These are phyloP conservation scores for Drosophila nebulosa DNA, from an alignment of 1,140 invertebrate genomes.

Conservation along the genomic window DNA sequence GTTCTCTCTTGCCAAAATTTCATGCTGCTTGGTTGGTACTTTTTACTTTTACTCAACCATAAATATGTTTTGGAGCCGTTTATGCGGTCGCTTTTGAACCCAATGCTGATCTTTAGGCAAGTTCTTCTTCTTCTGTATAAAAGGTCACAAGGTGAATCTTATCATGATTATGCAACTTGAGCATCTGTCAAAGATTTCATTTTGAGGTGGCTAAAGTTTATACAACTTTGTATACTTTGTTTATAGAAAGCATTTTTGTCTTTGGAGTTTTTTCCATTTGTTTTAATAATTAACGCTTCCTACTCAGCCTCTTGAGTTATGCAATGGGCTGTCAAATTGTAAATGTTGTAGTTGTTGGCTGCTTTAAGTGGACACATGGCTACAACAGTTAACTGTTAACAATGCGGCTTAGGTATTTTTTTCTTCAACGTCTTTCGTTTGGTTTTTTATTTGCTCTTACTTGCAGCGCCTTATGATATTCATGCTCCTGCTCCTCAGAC, in stretches of 20 bases:
- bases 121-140: too few relatives aligned
- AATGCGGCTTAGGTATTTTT: conserved; percentile 28
- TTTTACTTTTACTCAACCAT: too few relatives aligned
- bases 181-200: too few relatives aligned
- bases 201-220: not conserved
- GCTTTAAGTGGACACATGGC: conserved; percentile 63
- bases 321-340: conserved; percentile 37
- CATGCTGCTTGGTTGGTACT: not conserved
- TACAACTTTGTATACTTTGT: not conserved
- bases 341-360: conserved; percentile 38
- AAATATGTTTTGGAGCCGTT: too few relatives aligned
- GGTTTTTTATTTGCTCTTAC: conserved; percentile 19
- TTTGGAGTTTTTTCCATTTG: not conserved
- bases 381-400: conserved; percentile 46
- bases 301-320: conserved; percentile 18
- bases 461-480: conserved; percentile 31
- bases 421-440: conserved; percentile 20
- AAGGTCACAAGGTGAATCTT: too few relatives aligned
- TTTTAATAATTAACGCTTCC: not conserved
- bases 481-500: not conserved
- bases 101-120: too few relatives aligned
- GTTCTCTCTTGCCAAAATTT: not conserved
- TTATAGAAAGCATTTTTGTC: not conserved
- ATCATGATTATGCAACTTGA: too few relatives aligned
- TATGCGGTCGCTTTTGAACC: too few relatives aligned